Evolutionary conservation across 2,888 invertebrate species (phyloP), one percentile per base, ranked within the genome.

Genomic region (Apotomis betuletana): DNA sequence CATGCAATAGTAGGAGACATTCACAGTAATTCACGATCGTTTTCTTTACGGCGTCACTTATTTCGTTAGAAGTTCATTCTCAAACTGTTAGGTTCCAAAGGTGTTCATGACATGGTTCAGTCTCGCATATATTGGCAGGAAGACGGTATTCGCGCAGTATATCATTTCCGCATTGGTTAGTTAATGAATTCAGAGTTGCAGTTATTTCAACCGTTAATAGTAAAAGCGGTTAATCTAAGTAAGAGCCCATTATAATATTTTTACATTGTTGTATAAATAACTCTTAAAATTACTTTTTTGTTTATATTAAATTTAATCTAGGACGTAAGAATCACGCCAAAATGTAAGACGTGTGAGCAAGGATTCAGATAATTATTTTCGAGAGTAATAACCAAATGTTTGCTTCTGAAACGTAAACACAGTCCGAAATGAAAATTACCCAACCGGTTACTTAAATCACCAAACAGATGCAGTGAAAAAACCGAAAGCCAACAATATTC

Each of bases 331-430:
- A 72, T 90, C 90, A 91, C 91, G 90, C 91, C 91, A 91, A 91
- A 87, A 87, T 79, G 89, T 90, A 92, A 92, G 91, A 92, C 89
- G 87, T 87, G 87, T 91, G 91, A 91, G 91, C 91, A 89, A 85
- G 78, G 68, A 76, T 75, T 74, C 64, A 61, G 52, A 46, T 74
- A 77, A 46, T 36, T 59, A 70, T 69, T 27, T 49, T 49, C 41
- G 9, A 13, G 5, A 41, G 5, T 46, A 69, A 62, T 9, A 69
- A 10, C 13, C 44, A 46, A 60, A 55, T 49, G 4, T 59, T 54
- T 27, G 38, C 15, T 46, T 54, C 38, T 59, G 44, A 8, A 13
- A 70, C 52, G 52, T 54, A 65, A 51, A 58, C 27, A 54, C 44
- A 15, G 12, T 12, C 55, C 27, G 8, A 15, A 61, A 60, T 15